Conservation (phyloP, 2,888 invertebrate species). For the Lycophotia porphyrea region DNA sequence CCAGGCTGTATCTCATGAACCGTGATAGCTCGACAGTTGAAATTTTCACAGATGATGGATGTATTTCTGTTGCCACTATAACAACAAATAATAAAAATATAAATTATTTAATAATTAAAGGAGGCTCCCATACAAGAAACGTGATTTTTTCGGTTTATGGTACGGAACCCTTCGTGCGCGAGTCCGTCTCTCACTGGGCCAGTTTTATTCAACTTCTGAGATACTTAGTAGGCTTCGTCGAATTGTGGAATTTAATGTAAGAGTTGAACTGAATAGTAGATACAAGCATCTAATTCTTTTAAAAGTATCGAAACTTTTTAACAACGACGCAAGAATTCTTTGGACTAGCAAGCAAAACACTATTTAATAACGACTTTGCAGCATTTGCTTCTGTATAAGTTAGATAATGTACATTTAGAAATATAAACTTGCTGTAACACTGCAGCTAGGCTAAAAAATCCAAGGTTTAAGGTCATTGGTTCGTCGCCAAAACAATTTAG, state of each 20-base stretch:
- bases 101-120: too few species aligned
- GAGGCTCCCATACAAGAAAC: too few species aligned
- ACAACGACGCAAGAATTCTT: too few species aligned
- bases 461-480: background rate
- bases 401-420: background rate
- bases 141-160: too few species aligned
- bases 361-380: background rate
- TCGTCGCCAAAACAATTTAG: background rate
- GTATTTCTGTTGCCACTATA: too few species aligned
- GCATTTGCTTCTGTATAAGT: background rate
- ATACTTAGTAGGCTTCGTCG: constrained; percentile 17
- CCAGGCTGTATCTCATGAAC: too few species aligned
- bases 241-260: background rate
- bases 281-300: background rate
- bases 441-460: background rate
- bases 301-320: background rate
- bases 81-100: too few species aligned
- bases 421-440: background rate
- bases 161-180: too few species aligned
- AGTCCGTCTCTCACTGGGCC: too few species aligned
- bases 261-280: constrained; percentile 7
- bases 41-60: too few species aligned
- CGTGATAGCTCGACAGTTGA: too few species aligned
- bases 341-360: background rate
- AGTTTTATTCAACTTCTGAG: constrained; percentile 30